Evolutionary conservation across 1,140 invertebrate genomes (phyloP).

Genomic region (Polypedilum vanderplanki): DNA sequence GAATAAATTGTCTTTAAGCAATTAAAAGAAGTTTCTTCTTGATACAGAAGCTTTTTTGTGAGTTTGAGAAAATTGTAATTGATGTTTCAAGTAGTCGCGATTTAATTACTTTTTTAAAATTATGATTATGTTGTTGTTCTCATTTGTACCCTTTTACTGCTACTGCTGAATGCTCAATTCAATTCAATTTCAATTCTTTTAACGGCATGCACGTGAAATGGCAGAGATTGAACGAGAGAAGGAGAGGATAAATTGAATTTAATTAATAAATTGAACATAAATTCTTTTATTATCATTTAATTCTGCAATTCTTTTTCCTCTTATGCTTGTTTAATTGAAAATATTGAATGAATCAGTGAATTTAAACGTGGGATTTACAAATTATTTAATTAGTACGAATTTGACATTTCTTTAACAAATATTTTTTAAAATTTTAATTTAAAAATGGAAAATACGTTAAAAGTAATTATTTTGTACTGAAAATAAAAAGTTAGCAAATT

Average conservation of each 20-base stretch:
- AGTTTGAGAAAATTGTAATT: slow-evolving; percentile 9
- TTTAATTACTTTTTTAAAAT: neutral
- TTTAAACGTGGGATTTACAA: too few relatives aligned
- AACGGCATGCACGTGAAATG: neutral
- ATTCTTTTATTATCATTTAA: too few relatives aligned
- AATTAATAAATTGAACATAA: slow-evolving; percentile 4
- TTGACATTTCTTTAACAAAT: too few relatives aligned
- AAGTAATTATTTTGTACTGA: too few relatives aligned
- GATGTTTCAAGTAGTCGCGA: neutral
- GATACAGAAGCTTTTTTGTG: slow-evolving; percentile 13
- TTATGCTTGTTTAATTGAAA: too few relatives aligned
- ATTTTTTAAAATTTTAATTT: too few relatives aligned
- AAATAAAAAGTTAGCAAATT: too few relatives aligned
- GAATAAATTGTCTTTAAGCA: slow-evolving; percentile 23
- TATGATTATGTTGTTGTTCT: slow-evolving; percentile 2
- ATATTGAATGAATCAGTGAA: too few relatives aligned
- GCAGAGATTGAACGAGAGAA: neutral
- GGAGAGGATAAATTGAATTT: neutral
- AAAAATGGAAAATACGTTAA: too few relatives aligned
- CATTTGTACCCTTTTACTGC: neutral
- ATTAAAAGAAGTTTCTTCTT: neutral
- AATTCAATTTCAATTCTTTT: neutral
- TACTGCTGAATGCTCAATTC: neutral
- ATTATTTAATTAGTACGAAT: too few relatives aligned
- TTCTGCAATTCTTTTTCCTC: too few relatives aligned